phyloP scores from a whole-genome alignment of 2,888 invertebrate genomes.

The Volucella inflata region DNA sequence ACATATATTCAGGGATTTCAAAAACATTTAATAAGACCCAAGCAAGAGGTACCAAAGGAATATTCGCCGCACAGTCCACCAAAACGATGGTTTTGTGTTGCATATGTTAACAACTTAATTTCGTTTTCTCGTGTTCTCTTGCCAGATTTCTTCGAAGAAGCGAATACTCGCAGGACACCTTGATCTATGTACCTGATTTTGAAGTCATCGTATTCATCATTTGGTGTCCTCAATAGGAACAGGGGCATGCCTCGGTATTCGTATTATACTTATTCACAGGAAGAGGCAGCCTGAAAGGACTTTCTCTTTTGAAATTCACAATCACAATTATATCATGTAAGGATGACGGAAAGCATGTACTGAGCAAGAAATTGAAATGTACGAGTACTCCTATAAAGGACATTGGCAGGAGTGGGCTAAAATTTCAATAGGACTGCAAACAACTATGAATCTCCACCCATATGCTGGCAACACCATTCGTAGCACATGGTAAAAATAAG shows the following conservation, averaged over 20 bases:
- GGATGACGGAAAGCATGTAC: neutral
- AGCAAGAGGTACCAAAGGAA: too few relatives aligned
- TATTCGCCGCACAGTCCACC: conserved; percentile 8
- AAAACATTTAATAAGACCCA: too few relatives aligned
- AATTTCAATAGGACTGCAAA: conserved; percentile 59
- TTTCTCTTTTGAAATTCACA: conserved; percentile 51
- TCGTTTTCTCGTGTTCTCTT: conserved; percentile 12
- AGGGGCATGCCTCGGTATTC: conserved; percentile 5
- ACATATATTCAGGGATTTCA: too few relatives aligned
- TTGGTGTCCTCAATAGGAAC: conserved; percentile 29
- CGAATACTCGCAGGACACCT: conserved; percentile 6
- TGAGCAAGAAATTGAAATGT: conserved; percentile 6
- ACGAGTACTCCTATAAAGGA: conserved; percentile 11
- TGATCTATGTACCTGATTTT: conserved; percentile 40
- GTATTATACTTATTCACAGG: conserved; percentile 46
- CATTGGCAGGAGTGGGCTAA: conserved; percentile 36
- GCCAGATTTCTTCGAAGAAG: conserved; percentile 10
- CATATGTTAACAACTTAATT: conserved; percentile 52
- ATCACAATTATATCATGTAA: conserved; percentile 55
- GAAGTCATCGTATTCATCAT: conserved; percentile 50
- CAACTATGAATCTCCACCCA: conserved; percentile 12
- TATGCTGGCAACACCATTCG: conserved; percentile 17
- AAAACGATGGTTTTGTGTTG: conserved; percentile 19
- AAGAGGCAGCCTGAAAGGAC: conserved; percentile 15
- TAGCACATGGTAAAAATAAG: conserved; percentile 25